Conservation (phyloP, 2,113 vertebrate species). For the Holacanthus passer region DNA sequence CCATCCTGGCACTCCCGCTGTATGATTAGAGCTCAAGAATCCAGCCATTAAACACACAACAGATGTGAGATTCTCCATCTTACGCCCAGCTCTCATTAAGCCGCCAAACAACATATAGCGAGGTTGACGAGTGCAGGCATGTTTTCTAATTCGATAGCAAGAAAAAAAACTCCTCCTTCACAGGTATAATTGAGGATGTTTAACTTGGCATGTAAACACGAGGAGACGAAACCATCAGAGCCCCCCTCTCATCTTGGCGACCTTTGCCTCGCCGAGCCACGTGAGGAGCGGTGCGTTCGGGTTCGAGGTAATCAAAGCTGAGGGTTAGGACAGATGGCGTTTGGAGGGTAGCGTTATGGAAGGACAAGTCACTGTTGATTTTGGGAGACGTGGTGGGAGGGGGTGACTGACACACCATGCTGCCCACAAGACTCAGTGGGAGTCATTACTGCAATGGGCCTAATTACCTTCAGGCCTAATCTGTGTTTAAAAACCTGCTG, state of each 20-base stretch:
- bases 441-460: slow-evolving; percentile 71
- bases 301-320: slow-evolving; percentile 59
- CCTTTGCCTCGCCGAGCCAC: slow-evolving; percentile 15
- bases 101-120: slow-evolving; percentile 72
- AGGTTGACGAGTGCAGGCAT: slow-evolving; percentile 56
- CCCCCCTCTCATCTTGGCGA: slow-evolving; percentile 29
- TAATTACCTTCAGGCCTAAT: slow-evolving; percentile 77
- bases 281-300: slow-evolving; percentile 11
- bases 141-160: slow-evolving; percentile 66
- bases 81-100: slow-evolving; percentile 64
- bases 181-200: slow-evolving; percentile 51
- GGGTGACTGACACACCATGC: slow-evolving; percentile 62
- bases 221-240: slow-evolving; percentile 45
- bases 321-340: slow-evolving; percentile 72
- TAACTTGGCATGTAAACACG: slow-evolving; percentile 50
- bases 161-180: slow-evolving; percentile 19
- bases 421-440: slow-evolving; percentile 68
- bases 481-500: slow-evolving; percentile 74
- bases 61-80: slow-evolving; percentile 74
- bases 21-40: slow-evolving; percentile 66
- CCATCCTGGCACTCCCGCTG: slow-evolving; percentile 54
- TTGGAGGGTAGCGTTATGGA: slow-evolving; percentile 50
- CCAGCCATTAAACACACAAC: slow-evolving; percentile 75
- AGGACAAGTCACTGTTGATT: slow-evolving; percentile 69
- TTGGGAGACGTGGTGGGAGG: slow-evolving; percentile 60